Conservation (phyloP, 2,797 vertebrate species). For the Myoxocephalus aenaeus region DNA sequence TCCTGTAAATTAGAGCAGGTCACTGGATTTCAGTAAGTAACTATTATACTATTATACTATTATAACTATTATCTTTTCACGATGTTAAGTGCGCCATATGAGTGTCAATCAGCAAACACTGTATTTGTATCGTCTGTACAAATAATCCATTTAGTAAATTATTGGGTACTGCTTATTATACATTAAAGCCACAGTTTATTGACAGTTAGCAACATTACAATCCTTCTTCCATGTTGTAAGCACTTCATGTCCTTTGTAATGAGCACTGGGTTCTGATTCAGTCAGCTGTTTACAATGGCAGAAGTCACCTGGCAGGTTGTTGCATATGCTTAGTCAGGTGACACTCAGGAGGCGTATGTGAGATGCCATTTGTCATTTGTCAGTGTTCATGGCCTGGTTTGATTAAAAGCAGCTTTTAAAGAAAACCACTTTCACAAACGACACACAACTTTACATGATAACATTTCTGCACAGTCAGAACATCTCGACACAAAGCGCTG, state of each 20-base stretch:
- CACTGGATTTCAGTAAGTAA: constrained; percentile 30
- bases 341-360: constrained; percentile 19
- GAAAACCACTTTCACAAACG: neutral
- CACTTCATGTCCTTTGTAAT: neutral
- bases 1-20: neutral
- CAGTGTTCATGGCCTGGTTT: neutral
- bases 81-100: neutral
- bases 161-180: neutral
- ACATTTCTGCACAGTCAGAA: neutral
- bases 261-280: fast-evolving
- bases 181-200: neutral
- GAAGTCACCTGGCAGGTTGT: constrained; percentile 44
- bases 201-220: neutral
- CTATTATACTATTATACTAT: neutral
- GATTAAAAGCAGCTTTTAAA: neutral
- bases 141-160: fast-evolving
- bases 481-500: neutral
- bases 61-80: neutral
- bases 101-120: neutral
- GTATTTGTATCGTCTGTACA: neutral
- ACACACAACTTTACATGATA: neutral
- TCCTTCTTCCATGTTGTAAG: neutral
- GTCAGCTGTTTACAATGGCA: constrained; percentile 30
- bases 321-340: constrained; percentile 42
- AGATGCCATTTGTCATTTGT: neutral